Conservation (phyloP, 1,140 invertebrate genomes). For the Calliphora vicina region DNA sequence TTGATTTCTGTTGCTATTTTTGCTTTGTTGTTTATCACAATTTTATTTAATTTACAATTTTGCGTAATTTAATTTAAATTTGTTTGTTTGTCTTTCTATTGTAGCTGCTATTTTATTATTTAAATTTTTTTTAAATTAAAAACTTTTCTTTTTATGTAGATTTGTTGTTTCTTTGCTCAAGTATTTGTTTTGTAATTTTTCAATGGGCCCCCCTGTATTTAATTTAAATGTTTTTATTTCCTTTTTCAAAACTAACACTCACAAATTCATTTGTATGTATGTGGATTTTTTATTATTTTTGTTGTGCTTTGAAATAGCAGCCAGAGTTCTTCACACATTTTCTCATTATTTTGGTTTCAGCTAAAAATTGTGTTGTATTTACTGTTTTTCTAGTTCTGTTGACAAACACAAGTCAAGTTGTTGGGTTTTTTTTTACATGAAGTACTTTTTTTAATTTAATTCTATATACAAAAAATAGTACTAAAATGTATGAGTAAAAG, state of each 20-base stretch:
- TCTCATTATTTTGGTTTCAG: background rate
- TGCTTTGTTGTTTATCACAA: background rate
- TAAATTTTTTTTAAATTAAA: conserved; percentile 3
- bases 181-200: background rate
- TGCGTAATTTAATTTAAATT: background rate
- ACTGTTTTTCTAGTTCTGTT: too few species aligned
- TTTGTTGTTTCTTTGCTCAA: background rate
- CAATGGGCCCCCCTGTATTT: background rate
- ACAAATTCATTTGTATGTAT: background rate
- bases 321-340: background rate
- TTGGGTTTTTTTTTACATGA: background rate
- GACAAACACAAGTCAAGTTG: background rate
- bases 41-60: background rate
- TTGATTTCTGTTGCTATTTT: background rate
- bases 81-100: background rate
- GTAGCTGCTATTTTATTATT: conserved; percentile 1
- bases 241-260: background rate
- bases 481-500: background rate
- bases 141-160: background rate
- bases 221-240: background rate
- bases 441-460: background rate
- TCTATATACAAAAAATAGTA: background rate
- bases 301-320: too few species aligned
- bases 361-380: background rate
- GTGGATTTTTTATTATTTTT: too few species aligned